Conservation (phyloP, 2,888 invertebrate species). For the Sinelater perroti region DNA sequence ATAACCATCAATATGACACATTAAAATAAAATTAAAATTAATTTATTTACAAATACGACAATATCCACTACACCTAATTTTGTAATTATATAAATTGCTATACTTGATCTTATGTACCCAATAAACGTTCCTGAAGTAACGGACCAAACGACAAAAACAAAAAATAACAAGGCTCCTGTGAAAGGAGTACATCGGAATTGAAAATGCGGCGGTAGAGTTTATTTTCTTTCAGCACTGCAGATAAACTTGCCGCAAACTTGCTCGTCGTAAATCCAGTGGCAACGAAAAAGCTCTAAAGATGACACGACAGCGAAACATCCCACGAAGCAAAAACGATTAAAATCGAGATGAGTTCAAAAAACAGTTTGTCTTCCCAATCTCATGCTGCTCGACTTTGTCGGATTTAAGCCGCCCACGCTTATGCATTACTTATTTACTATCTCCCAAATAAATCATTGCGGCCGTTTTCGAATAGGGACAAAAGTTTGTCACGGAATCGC, state of each 20-base stretch:
- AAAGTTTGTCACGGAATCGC: too few species aligned
- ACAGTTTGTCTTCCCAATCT: too few species aligned
- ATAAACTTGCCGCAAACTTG: slow-evolving; percentile 14
- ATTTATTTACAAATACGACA: neutral
- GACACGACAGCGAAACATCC: neutral
- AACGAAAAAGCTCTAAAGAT: neutral
- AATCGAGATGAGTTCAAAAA: too few species aligned
- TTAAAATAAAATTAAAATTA: neutral
- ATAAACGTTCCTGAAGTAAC: neutral
- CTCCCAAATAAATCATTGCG: too few species aligned
- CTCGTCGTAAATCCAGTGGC: slow-evolving; percentile 5
- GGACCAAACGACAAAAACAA: neutral
- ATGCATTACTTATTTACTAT: too few species aligned
- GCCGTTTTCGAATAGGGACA: too few species aligned
- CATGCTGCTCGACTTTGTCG: too few species aligned
- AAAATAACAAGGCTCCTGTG: neutral
- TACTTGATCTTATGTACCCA: too few species aligned
- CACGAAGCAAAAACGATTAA: too few species aligned
- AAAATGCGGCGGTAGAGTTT: slow-evolving; percentile 10
- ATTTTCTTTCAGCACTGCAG: slow-evolving; percentile 6
- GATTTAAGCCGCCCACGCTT: too few species aligned
- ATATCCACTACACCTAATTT: too few species aligned
- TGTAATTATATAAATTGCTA: too few species aligned
- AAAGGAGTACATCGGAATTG: neutral
- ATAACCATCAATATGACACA: neutral